phyloP scores from a whole-genome alignment of 2,888 invertebrate genomes.

The Lochmaea crataegi region DNA sequence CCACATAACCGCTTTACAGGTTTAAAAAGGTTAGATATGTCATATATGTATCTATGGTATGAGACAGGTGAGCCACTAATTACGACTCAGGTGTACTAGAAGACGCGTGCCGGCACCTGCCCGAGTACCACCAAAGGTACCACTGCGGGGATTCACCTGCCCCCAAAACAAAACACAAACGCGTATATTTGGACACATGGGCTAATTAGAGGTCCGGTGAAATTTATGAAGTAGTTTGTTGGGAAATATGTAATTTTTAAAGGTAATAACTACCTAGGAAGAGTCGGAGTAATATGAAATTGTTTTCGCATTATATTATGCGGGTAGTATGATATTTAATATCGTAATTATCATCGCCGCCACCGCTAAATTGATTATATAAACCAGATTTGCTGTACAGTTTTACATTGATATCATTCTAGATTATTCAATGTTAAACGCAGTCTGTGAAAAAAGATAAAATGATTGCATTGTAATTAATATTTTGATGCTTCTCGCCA shows the following conservation, averaged over 20 bases:
- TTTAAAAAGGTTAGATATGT: constrained; percentile 43
- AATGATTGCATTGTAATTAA: too few species aligned
- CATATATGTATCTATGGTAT: constrained; percentile 52
- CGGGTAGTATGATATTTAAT: neutral
- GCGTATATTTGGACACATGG: constrained; percentile 40
- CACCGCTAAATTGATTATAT: neutral
- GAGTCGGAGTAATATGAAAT: neutral
- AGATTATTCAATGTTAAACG: too few species aligned
- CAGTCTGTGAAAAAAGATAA: too few species aligned
- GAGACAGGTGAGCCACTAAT: constrained; percentile 63
- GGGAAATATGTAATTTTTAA: constrained; percentile 14
- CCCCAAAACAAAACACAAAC: constrained; percentile 56
- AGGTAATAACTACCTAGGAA: constrained; percentile 4
- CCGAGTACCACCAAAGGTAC: constrained; percentile 11
- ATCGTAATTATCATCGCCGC: neutral
- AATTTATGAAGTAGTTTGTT: constrained; percentile 15
- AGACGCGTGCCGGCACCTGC: constrained; percentile 64
- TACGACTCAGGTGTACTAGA: constrained; percentile 61
- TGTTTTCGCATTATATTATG: neutral
- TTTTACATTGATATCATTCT: neutral
- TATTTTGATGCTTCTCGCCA: too few species aligned
- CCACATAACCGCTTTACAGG: constrained; percentile 29
- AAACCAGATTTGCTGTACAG: neutral
- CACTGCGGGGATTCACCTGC: constrained; percentile 58
- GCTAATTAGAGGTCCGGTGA: constrained; percentile 34